Percentiles rank a stretch among this genome's conserved stretches.
Evolutionary conservation across 2,113 vertebrate species (phyloP).

Genomic region (Eretmochelys imbricata): DNA sequence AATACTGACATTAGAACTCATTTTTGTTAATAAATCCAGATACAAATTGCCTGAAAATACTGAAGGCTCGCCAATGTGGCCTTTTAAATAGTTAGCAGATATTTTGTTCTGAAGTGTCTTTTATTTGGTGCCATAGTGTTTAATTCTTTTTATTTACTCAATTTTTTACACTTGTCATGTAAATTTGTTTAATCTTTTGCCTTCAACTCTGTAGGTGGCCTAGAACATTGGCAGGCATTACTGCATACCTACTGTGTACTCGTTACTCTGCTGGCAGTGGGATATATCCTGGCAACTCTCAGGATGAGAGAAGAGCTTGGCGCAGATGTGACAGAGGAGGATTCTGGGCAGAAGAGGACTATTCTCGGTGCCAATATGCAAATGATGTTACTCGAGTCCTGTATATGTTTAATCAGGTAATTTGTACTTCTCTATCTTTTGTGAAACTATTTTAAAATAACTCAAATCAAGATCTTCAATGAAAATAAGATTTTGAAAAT

Average conservation of each 20-base stretch:
- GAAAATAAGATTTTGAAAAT: background rate
- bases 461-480: background rate
- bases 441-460: background rate
- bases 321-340: slow-evolving; percentile 90
- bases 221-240: slow-evolving; percentile 93
- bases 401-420: slow-evolving; percentile 97
- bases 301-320: slow-evolving; percentile 91
- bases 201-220: slow-evolving; percentile 87
- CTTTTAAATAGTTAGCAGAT: slow-evolving; percentile 70
- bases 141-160: slow-evolving; percentile 48
- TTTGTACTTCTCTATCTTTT: background rate
- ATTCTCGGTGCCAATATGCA: slow-evolving; percentile 94
- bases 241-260: slow-evolving; percentile 89
- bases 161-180: background rate
- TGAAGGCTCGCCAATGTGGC: slow-evolving; percentile 31
- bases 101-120: slow-evolving; percentile 44
- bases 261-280: slow-evolving; percentile 86
- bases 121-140: slow-evolving; percentile 40
- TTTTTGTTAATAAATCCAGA: slow-evolving; percentile 43
- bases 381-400: slow-evolving; percentile 96
- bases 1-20: background rate
- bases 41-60: slow-evolving; percentile 47
- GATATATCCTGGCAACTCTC: slow-evolving; percentile 85
- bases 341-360: slow-evolving; percentile 93
- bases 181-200: slow-evolving; percentile 4